Conservation (phyloP, 1,140 invertebrate species). For the Pristionchus pacificus region DNA sequence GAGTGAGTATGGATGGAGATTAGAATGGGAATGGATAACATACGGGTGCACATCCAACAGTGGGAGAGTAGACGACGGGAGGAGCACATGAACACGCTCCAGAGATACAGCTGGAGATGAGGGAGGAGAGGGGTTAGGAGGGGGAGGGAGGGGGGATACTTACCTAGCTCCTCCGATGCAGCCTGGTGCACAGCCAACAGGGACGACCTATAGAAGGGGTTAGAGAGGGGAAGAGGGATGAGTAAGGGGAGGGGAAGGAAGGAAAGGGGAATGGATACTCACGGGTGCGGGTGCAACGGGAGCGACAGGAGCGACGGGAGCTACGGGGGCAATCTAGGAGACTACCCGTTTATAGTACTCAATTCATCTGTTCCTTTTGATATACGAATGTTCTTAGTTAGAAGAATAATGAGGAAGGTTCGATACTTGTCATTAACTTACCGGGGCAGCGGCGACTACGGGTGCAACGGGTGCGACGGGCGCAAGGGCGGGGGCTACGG, state of each 20-base stretch:
- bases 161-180: background rate
- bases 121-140: background rate
- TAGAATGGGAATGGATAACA: constrained; percentile 17
- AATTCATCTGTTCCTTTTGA: too few species aligned
- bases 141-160: background rate
- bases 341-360: too few species aligned
- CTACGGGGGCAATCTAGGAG: too few species aligned
- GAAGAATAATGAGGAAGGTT: too few species aligned
- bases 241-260: too few species aligned
- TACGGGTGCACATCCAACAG: constrained; percentile 25
- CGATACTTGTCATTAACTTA: too few species aligned
- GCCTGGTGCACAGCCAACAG: background rate
- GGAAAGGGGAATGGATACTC: too few species aligned
- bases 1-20: constrained; percentile 8
- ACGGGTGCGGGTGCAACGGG: background rate
- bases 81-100: constrained; percentile 35
- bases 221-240: too few species aligned
- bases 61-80: constrained; percentile 27
- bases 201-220: too few species aligned
- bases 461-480: constrained; percentile 16
- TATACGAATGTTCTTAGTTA: too few species aligned
- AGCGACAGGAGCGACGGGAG: background rate
- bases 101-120: constrained; percentile 28
- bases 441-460: constrained; percentile 18
- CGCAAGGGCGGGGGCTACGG: background rate